Evolutionary conservation across 2,888 invertebrate genomes (phyloP).

Genomic region (Pimpla rufipes): DNA sequence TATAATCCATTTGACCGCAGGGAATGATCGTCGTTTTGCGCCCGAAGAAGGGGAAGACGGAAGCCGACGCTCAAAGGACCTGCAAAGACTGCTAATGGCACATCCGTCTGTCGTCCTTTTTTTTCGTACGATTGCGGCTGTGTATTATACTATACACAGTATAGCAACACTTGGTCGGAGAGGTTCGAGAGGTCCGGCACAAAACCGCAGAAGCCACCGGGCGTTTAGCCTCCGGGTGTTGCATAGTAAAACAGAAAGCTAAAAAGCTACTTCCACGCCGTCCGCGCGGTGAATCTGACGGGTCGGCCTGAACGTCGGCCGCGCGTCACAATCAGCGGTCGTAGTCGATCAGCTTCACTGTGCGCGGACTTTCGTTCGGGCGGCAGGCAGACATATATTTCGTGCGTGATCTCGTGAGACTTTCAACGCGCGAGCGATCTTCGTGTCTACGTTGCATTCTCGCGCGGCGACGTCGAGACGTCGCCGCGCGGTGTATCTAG

Average conservation of each 20-base stretch:
- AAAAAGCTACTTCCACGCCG: neutral
- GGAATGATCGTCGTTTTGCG: slow-evolving; percentile 65
- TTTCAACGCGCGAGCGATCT: slow-evolving; percentile 70
- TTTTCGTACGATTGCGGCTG: slow-evolving; percentile 30
- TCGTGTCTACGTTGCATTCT: slow-evolving; percentile 62
- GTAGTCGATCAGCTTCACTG: slow-evolving; percentile 16
- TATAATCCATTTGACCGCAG: slow-evolving; percentile 68
- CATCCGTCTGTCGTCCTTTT: neutral
- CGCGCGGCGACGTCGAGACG: slow-evolving; percentile 58
- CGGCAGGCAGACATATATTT: neutral
- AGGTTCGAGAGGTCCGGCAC: slow-evolving; percentile 7
- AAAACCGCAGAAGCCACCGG: slow-evolving; percentile 31
- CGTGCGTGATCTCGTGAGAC: slow-evolving; percentile 61
- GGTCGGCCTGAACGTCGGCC: neutral
- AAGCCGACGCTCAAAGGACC: slow-evolving; percentile 61
- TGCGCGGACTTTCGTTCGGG: neutral
- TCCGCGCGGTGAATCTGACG: slow-evolving; percentile 34
- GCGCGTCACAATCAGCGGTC: no score
- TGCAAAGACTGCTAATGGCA: slow-evolving; percentile 54
- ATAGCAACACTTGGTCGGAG: no score
- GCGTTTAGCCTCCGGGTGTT: slow-evolving; percentile 31
- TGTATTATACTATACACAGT: no score
- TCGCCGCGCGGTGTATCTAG: slow-evolving; percentile 54
- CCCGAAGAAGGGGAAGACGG: slow-evolving; percentile 59
- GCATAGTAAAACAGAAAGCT: no score